Evolutionary conservation across 1,140 invertebrate genomes (phyloP), one percentile per base, ranked within the genome.

Genomic region (Euwallacea fornicatus): DNA sequence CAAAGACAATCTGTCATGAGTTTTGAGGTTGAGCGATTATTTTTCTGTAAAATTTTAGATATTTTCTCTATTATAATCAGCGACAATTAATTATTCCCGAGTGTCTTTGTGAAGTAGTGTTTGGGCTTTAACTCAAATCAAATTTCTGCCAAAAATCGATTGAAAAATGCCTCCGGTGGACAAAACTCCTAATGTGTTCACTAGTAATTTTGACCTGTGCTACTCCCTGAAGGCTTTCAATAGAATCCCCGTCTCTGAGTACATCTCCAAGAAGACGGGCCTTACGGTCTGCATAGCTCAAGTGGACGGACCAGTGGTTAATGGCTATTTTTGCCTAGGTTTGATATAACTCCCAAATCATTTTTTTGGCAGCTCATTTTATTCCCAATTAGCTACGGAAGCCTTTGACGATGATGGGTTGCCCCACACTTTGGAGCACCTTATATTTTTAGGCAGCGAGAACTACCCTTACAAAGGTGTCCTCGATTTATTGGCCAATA

Each of bases 351-450:
- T 7, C 7, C n/a, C 46, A 58, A 33, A 33, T 33, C 55, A 7
- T 10, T n/a, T 58, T 16, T 58, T 58, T 58, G 9, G 1, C 54
- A 56, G 16, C 16, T n/a, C 7, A 56, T 13, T 56, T 9, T 33
- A 11, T 56, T 2, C 16, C 54, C 6, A 56, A 56, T 61, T 66
- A 96, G 94, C 90, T 15, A 97, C 95, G 10, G 94, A 97, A 85
- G 92, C 94, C 0, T 86, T 90, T 78, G 93, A 95, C 83, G 93
- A 97, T 83, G 94, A 97, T 86, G 95, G 95, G 4, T 80, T 97
- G 47, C 95, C 95, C 0, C 95, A 97, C 79, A 97, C 95, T 10
- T 83, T 97, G 80, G 95, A 97, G 79, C 95, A 98, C 83, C 85
- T 97, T 7, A 88, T 97, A 15, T 97, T 97, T 82, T 83, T 97